Conservation (phyloP, 2,888 invertebrate genomes). For the Brachylomia viminalis region DNA sequence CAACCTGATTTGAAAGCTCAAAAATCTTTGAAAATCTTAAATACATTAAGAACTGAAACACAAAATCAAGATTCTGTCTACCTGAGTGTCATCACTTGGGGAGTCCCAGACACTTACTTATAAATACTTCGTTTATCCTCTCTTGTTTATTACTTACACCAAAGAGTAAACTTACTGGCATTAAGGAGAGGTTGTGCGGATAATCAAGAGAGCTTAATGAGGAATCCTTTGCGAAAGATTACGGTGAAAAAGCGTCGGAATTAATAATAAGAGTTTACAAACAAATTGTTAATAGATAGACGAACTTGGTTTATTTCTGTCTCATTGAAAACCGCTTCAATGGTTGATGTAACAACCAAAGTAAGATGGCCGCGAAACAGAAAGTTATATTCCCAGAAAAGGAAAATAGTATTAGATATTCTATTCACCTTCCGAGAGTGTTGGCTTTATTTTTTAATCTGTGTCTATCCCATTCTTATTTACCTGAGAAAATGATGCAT, state of each 20-base stretch:
- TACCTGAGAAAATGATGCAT: too few relatives aligned
- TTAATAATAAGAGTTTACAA: conserved; percentile 21
- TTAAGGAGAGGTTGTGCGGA: conserved; percentile 22
- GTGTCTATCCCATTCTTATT: too few relatives aligned
- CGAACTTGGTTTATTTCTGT: background rate
- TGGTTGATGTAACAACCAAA: background rate
- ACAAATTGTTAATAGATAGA: background rate
- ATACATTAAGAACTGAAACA: background rate
- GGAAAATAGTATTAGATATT: background rate
- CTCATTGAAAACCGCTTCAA: background rate
- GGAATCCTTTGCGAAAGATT: conserved; percentile 25
- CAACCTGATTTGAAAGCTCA: background rate
- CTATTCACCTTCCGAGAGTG: too few relatives aligned
- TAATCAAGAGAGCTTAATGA: conserved; percentile 41
- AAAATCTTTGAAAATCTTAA: background rate
- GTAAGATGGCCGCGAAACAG: background rate
- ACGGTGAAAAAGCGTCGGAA: conserved; percentile 6
- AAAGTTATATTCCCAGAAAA: background rate
- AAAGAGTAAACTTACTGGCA: conserved; percentile 31
- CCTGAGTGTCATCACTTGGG: background rate
- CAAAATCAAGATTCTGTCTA: background rate
- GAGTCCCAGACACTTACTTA: background rate
- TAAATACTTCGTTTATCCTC: conserved; percentile 23
- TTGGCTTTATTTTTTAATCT: too few relatives aligned
- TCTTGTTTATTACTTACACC: conserved; percentile 19